Percentiles rank a stretch among this genome's conserved stretches.
phyloP scores from a whole-genome alignment of 2,888 invertebrate genomes.

The Drosophila mettleri region DNA sequence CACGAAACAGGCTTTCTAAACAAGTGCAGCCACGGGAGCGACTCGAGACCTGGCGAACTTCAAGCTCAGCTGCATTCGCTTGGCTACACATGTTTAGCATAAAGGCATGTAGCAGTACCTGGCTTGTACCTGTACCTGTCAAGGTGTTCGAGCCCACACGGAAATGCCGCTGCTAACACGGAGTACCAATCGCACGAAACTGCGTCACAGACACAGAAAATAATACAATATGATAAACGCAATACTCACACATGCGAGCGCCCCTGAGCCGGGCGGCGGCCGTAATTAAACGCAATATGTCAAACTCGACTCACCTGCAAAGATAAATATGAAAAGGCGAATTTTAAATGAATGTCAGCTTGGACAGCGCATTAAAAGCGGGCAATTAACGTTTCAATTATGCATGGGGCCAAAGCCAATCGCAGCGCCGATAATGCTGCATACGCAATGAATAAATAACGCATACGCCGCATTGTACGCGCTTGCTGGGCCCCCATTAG shows the following conservation, averaged over 20 bases:
- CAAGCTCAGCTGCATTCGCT: slow-evolving; percentile 26
- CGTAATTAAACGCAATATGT: slow-evolving; percentile 57
- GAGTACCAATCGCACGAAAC: slow-evolving; percentile 32
- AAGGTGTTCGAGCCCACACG: slow-evolving; percentile 67
- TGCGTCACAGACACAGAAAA: slow-evolving; percentile 40
- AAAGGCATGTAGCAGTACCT: slow-evolving; percentile 2
- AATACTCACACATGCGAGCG: slow-evolving; percentile 40
- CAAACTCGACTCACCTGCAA: slow-evolving; percentile 78
- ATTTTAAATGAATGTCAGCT: slow-evolving; percentile 31
- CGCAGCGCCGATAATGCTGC: slow-evolving; percentile 1
- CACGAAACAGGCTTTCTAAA: slow-evolving; percentile 9
- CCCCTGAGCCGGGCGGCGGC: slow-evolving; percentile 10
- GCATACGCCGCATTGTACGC: slow-evolving; percentile 53
- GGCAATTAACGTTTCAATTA: slow-evolving; percentile 35
- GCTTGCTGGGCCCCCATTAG: slow-evolving; percentile 1
- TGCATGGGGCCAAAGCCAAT: neutral
- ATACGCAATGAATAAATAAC: slow-evolving; percentile 41
- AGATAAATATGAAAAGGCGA: slow-evolving; percentile 40
- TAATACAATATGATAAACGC: slow-evolving; percentile 1
- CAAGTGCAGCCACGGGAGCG: neutral
- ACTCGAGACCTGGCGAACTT: neutral
- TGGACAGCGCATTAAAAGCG: slow-evolving; percentile 43
- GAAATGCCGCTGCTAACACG: slow-evolving; percentile 54
- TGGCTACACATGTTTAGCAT: slow-evolving; percentile 10
- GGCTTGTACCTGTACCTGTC: slow-evolving; percentile 43